Evolutionary conservation across 2,113 vertebrate species (phyloP), one percentile per base, ranked within the genome.

Genomic region (Acanthochromis polyacanthus): DNA sequence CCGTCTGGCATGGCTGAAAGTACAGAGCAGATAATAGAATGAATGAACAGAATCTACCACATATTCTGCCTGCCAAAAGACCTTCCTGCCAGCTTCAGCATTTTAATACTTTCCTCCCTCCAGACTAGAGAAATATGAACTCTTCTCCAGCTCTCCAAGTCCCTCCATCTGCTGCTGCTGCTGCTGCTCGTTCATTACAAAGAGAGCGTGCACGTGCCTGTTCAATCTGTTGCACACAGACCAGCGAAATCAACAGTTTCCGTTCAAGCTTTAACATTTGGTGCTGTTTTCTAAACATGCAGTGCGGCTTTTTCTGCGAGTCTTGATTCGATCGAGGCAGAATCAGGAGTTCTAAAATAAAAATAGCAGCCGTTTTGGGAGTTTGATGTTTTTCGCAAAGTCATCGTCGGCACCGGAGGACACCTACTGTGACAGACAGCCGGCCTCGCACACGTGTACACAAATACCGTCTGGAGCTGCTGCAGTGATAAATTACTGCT

Each of bases 401-500:
- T 86, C 75, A 87, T 64, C 3, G 19, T 57, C 20, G 43, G 46
- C 5, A 36, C 40, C 23, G 19, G 32, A 58, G 40, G 56, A 68
- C 45, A 46, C 43, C 50, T 57, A 46, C 55, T 16, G 43, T 32
- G 63, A 81, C 1, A 64, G 56, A 65, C 40, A 70, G 23, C 2
- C 55, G 28, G 4, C 56, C 17, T 66, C 46, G 32, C 81, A 71
- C 50, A 30, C 23, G 43, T n/a, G 9, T 36, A 17, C 28, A 70
- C 25, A 45, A 28, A 66, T 65, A 55, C 19, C 7, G 20, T 71
- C 71, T 65, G 72, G 63, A 61, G 53, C 63, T 66, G 51, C 57
- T 28, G n/a, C 58, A 69, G 40, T 82, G 78, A 89, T 82, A 60
- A 22, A 89, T 79, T 67, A 61, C 36, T 51, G 48, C 66, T 66